These are phyloP conservation scores for Platyura marginata DNA, from an alignment of 1,140 invertebrate genomes.

Conservation along the genomic window DNA sequence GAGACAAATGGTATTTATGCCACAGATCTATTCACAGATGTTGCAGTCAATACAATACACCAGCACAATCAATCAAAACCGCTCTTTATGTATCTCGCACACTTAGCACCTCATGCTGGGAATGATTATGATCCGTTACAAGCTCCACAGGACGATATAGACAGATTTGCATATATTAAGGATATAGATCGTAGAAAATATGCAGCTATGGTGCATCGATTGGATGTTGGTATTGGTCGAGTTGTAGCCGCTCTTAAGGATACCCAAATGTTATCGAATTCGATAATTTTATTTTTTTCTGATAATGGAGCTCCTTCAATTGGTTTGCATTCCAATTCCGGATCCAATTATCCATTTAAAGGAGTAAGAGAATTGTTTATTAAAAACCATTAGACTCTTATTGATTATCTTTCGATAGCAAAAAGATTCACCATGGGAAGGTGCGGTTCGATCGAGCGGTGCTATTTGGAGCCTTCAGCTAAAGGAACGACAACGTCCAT, in stretches of 20 bases:
- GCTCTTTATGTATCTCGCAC: constrained; percentile 61
- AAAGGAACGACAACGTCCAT: constrained; percentile 35
- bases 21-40: constrained; percentile 56
- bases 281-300: constrained; percentile 50
- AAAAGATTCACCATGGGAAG: constrained; percentile 75
- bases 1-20: constrained; percentile 30
- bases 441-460: constrained; percentile 55
- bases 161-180: constrained; percentile 53
- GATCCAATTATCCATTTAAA: constrained; percentile 74
- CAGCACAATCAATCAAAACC: constrained; percentile 38
- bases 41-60: constrained; percentile 48
- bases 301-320: constrained; percentile 63
- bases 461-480: constrained; percentile 58
- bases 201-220: constrained; percentile 58
- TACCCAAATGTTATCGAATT: constrained; percentile 46
- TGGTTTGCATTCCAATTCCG: constrained; percentile 51
- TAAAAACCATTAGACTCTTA: neutral
- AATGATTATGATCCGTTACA: constrained; percentile 49
- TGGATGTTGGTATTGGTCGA: constrained; percentile 69
- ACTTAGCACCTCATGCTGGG: constrained; percentile 62
- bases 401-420: constrained; percentile 13
- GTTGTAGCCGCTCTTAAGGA: constrained; percentile 49
- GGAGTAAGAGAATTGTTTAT: constrained; percentile 31
- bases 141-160: constrained; percentile 52
- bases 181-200: constrained; percentile 53